A percentile compares a stretch with the other conserved stretches of the same genome.
Evolutionary conservation across 2,888 invertebrate species (phyloP).

Genomic region (Eubasilissa splendida): DNA sequence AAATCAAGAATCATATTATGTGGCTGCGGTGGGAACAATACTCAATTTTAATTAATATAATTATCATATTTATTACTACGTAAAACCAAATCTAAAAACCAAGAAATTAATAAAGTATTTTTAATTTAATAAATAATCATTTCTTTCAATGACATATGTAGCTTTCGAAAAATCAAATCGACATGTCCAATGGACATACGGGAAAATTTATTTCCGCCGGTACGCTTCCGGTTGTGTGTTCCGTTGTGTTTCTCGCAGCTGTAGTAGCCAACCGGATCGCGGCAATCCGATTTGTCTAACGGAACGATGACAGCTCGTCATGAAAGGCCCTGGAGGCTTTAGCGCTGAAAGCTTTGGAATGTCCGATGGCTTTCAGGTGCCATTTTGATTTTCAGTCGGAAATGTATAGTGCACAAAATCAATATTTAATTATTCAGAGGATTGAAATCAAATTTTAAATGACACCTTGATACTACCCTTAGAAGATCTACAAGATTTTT

Average conservation of each 20-base stretch:
- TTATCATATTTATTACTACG: no score
- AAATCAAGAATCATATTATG: not conserved
- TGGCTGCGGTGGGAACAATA: no score
- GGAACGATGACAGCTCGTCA: conserved; percentile 41
- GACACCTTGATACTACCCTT: no score
- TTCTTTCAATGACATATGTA: no score
- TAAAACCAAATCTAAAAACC: no score
- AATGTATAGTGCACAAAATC: not conserved
- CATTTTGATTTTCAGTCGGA: conserved; percentile 18
- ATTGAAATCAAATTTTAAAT: no score
- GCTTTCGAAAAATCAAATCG: not conserved
- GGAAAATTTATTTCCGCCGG: conserved; percentile 43
- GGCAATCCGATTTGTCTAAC: conserved; percentile 41
- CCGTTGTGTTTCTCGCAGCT: conserved; percentile 11
- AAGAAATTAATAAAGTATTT: no score
- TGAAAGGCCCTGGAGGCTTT: conserved; percentile 29
- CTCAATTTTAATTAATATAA: no score
- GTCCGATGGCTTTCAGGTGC: conserved; percentile 25
- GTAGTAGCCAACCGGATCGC: conserved; percentile 9
- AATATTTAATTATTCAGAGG: not conserved
- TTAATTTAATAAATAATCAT: no score
- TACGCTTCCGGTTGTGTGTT: conserved; percentile 31
- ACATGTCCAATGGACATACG: not conserved
- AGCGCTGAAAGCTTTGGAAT: conserved; percentile 22
- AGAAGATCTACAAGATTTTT: no score